Evolutionary conservation across 2,113 vertebrate species (phyloP), one percentile per base, ranked within the genome.

Genomic region (Hemichromis elongatus): DNA sequence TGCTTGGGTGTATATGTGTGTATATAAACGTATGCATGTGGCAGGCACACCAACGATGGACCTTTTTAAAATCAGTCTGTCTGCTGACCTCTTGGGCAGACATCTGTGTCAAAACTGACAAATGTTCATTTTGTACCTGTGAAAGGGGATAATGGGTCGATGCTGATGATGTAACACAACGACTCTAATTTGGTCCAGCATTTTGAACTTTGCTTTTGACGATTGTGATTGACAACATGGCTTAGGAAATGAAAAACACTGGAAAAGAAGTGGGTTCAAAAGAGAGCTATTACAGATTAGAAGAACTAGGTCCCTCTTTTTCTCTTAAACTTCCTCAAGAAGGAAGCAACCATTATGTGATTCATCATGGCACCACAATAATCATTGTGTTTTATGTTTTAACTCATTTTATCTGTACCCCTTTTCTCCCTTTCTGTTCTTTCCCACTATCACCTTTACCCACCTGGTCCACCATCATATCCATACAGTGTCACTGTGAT

Each of bases 11-110:
- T 91, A 88, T 90, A 88, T 95, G 93, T 96, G 94, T 94, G 92
- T 94, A 94, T 95, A 95, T 95, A 94, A 93, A 94, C 94, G 94
- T 95, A 92, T 95, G 95, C 94, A 94, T 94, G 94, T 95, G 94
- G 93, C 92, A 92, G 94, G 94, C 94, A 95, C 95, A 95, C 87
- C 90, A 91, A 93, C 85, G 89, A 88, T 94, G 92, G 94, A 94
- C 92, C 89, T 95, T 94, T 95, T 92, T 86, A 63, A 92, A 92
- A 92, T 92, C 89, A 93, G 90, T 93, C 91, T 93, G 89, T 94
- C 93, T 92, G 91, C 87, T 93, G 94, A 92, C 89, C 90, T 83
- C 89, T 91, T 16, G 70, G 86, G 86, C 89, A 89, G 92, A 90
- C 35, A 84, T 90, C 90, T 84, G 84, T 90, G 83, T 92, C 88